phyloP scores from a whole-genome alignment of 2,888 invertebrate genomes.

The Diachrysia chrysitis region DNA sequence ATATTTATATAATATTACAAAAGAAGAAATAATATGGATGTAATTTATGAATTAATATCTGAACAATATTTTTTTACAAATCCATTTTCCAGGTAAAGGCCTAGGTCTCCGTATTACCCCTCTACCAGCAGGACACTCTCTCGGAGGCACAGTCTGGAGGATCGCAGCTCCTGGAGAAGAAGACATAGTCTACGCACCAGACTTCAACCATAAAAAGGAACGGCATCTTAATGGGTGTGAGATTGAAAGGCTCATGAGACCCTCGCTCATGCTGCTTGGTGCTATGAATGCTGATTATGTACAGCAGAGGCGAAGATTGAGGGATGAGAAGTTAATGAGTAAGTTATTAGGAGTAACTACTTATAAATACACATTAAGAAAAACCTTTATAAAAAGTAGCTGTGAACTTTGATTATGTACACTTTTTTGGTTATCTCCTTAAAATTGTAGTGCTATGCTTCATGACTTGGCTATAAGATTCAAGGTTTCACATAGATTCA shows the following conservation, averaged over 20 bases:
- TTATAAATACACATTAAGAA: no score
- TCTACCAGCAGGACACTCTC: conserved; percentile 98
- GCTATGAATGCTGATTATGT: conserved; percentile 98
- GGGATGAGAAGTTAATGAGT: conserved; percentile 99
- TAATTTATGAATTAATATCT: no score
- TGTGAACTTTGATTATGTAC: no score
- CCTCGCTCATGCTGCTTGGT: conserved; percentile 98
- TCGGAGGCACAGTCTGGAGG: conserved; percentile 99
- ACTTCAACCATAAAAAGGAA: conserved; percentile 99
- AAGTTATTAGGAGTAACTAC: conserved; percentile 76
- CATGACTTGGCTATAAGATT: no score
- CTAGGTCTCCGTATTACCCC: conserved; percentile 98
- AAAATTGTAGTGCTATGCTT: no score
- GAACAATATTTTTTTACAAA: neutral
- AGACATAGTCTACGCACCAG: conserved; percentile 99
- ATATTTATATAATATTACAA: no score
- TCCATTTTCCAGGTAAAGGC: conserved; percentile 93
- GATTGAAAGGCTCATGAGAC: conserved; percentile 96
- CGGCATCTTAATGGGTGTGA: conserved; percentile 99
- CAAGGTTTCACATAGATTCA: no score
- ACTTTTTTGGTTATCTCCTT: no score
- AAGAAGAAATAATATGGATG: no score
- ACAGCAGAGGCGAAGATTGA: conserved; percentile 95
- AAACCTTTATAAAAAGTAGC: no score
- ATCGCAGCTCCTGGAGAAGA: conserved; percentile 99